Evolutionary conservation across 2,888 invertebrate species (phyloP).

Genomic region (Caenorhabditis sinica): DNA sequence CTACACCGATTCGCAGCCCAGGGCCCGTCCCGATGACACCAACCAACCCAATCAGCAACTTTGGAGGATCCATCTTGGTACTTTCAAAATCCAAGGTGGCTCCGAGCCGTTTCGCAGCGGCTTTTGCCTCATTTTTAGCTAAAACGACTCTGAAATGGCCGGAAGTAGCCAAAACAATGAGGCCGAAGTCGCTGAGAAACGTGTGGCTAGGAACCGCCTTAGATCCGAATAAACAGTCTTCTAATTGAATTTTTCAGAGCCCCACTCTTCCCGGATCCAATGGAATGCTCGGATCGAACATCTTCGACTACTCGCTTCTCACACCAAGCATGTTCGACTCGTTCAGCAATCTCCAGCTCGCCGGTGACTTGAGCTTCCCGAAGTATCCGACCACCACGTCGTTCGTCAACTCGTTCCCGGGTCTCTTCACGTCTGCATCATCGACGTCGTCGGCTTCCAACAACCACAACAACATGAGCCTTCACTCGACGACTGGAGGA

Average conservation of each 20-base stretch:
- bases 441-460: constrained; percentile 27
- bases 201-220: too few species aligned
- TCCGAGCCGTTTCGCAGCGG: too few species aligned
- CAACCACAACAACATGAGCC: constrained; percentile 2
- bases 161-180: too few species aligned
- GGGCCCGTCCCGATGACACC: constrained; percentile 53
- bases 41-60: constrained; percentile 11
- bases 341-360: constrained; percentile 61
- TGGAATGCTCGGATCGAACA: constrained; percentile 39
- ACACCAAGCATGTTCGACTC: constrained; percentile 66
- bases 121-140: too few species aligned
- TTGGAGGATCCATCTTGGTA: constrained; percentile 53
- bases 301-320: constrained; percentile 59
- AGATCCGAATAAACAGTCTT: too few species aligned
- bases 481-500: neutral
- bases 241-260: constrained; percentile 65
- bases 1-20: constrained; percentile 61
- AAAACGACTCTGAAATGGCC: too few species aligned
- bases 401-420: constrained; percentile 69
- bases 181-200: too few species aligned
- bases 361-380: constrained; percentile 56
- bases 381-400: constrained; percentile 69
- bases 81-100: too few species aligned
- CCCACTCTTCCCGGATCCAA: constrained; percentile 50
- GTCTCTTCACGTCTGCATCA: constrained; percentile 42